Evolutionary conservation across 2,113 vertebrate genomes (phyloP), one percentile per base, ranked within the genome.

Genomic region (Diphyllodes magnificus): DNA sequence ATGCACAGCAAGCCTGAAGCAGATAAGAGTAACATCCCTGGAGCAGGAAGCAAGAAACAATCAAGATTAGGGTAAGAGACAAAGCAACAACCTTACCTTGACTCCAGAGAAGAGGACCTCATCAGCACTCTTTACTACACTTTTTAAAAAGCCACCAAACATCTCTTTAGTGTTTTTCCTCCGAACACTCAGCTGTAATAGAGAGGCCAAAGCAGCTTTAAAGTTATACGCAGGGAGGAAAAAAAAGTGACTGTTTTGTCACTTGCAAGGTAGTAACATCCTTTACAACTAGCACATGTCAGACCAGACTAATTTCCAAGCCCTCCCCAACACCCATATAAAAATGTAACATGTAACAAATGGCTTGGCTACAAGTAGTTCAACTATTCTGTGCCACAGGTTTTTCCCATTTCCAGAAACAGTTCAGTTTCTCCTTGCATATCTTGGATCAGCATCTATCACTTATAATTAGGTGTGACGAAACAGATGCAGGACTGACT

Each of bases 71-170:
- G 23, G 3, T 31, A 72, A 91, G 40, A 91, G 23, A 35, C 39
- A 88, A 78, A 77, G 5, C 44, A 85, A 42, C 17, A 45, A n/a
- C 72, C 79, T 96, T 92, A 99, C 99, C 99, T 99, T 99, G 88
- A 99, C 98, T 95, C 99, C 99, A 90, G 99, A 99, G 96, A 99
- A 98, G 24, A 99, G 98, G 69, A 99, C 99, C 97, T 99, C 99
- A 94, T 99, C 99, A 61, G 99, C 99, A 81, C 98, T 98, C 96
- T 99, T 99, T 50, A 99, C 99, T 97, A 99, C 98, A 84, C 98
- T 99, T 97, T 99, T 99, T 85, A 99, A 98, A 97, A 99, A 99
- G 47, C 99, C 99, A 76, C 99, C 99, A 98, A 99, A 99, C 98
- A 99, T 98, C 93, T 99, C 99, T 96, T 99, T 99, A 31, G 99